phyloP scores from a whole-genome alignment of 2,888 invertebrate species.

The Drosophila mercatorum region DNA sequence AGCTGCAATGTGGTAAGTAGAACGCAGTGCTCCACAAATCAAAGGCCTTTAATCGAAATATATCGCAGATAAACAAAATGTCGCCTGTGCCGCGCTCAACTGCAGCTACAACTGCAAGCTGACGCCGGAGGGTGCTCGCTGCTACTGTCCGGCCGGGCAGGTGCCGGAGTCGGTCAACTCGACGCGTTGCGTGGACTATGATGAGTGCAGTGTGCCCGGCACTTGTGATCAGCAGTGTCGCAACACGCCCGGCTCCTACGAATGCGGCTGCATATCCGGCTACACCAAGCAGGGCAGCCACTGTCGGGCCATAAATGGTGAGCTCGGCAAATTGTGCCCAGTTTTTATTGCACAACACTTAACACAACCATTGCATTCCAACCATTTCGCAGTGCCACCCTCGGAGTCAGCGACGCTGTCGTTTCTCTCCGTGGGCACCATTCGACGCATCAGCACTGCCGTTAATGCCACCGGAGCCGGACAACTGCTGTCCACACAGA shows the following conservation, averaged over 20 bases:
- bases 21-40: conserved; percentile 1
- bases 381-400: conserved; percentile 86
- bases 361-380: not conserved
- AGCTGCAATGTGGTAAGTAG: conserved; percentile 83
- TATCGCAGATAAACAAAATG: conserved; percentile 81
- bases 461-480: conserved; percentile 78
- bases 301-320: conserved; percentile 90
- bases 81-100: conserved; percentile 85
- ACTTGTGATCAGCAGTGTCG: conserved; percentile 90
- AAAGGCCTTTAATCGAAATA: conserved; percentile 6
- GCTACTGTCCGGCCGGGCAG: conserved; percentile 90
- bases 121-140: conserved; percentile 89
- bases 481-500: conserved; percentile 78
- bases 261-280: conserved; percentile 90
- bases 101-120: conserved; percentile 90
- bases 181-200: conserved; percentile 89
- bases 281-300: conserved; percentile 87
- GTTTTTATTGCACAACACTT: not conserved
- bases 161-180: conserved; percentile 84
- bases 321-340: conserved; percentile 1
- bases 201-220: conserved; percentile 90
- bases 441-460: conserved; percentile 86
- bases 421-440: conserved; percentile 88
- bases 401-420: conserved; percentile 88
- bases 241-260: conserved; percentile 88